A percentile compares a stretch with the other conserved stretches of the same genome.
phyloP scores from a whole-genome alignment of 2,888 invertebrate genomes.

The Carcina quercana region DNA sequence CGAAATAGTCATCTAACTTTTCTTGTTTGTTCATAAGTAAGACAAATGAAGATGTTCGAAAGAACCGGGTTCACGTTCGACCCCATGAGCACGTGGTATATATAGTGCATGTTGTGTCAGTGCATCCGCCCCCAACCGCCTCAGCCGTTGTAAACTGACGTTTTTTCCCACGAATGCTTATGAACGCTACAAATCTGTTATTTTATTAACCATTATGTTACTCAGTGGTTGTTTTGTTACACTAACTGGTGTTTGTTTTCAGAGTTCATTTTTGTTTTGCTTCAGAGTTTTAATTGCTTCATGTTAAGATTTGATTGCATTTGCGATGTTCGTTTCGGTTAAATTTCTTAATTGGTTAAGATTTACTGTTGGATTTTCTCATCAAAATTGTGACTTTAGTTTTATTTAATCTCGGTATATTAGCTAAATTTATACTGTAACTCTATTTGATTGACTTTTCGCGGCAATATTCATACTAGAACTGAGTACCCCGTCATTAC shows the following conservation, averaged over 20 bases:
- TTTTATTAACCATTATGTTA: conserved; percentile 14
- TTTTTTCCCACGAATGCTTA: conserved; percentile 64
- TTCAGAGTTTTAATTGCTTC: too few species aligned
- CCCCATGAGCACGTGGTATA: conserved; percentile 49
- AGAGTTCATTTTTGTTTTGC: too few species aligned
- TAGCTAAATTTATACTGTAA: too few species aligned
- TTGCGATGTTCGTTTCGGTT: background rate
- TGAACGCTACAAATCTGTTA: conserved; percentile 46
- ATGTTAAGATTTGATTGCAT: too few species aligned
- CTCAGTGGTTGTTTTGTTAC: conserved; percentile 6
- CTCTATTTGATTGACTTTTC: too few species aligned
- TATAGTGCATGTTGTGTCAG: conserved; percentile 40
- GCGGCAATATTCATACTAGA: too few species aligned
- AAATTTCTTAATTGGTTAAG: too few species aligned
- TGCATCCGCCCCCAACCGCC: conserved; percentile 53
- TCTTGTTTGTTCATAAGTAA: background rate
- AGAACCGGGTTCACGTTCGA: conserved; percentile 33
- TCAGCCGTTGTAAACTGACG: conserved; percentile 46
- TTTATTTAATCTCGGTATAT: too few species aligned
- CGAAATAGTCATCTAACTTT: conserved; percentile 9
- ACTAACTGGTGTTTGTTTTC: too few species aligned
- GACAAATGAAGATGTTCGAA: conserved; percentile 11
- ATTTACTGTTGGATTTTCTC: too few species aligned
- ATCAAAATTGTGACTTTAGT: too few species aligned
- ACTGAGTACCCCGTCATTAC: conserved; percentile 31